Evolutionary conservation across 2,888 invertebrate genomes (phyloP).

Genomic region (Lissocephala sabroskyi): DNA sequence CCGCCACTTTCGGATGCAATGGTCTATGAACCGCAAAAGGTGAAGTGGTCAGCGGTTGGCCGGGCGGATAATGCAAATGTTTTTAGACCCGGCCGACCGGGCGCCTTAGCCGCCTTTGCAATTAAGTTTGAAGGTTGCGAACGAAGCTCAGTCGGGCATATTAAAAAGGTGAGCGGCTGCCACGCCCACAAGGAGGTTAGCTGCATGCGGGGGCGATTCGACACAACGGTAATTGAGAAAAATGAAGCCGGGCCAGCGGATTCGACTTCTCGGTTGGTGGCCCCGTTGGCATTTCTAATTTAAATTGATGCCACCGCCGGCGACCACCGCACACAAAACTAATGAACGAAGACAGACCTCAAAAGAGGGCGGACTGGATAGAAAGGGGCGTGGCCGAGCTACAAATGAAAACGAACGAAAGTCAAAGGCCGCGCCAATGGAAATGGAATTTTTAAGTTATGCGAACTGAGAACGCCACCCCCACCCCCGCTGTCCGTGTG

Average conservation of each 20-base stretch:
- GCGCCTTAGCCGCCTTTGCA: slow-evolving; percentile 33
- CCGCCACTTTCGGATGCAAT: slow-evolving; percentile 55
- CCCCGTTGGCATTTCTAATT: slow-evolving; percentile 38
- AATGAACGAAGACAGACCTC: neutral
- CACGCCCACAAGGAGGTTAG: too few relatives aligned
- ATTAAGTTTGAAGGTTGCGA: slow-evolving; percentile 59
- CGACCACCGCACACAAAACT: neutral
- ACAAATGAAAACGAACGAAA: slow-evolving; percentile 28
- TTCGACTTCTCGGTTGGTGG: too few relatives aligned
- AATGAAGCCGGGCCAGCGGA: slow-evolving; percentile 35
- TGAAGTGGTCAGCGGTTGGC: slow-evolving; percentile 22
- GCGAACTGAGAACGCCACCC: slow-evolving; percentile 24
- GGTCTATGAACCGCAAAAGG: slow-evolving; percentile 49
- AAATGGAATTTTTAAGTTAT: slow-evolving; percentile 63
- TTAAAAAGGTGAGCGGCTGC: slow-evolving; percentile 2
- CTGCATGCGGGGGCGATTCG: too few relatives aligned
- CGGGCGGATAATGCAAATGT: slow-evolving; percentile 49
- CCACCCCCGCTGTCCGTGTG: neutral
- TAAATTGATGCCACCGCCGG: slow-evolving; percentile 48
- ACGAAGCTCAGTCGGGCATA: too few relatives aligned
- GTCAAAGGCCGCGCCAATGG: slow-evolving; percentile 23
- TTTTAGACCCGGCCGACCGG: slow-evolving; percentile 27
- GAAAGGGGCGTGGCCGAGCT: slow-evolving; percentile 19
- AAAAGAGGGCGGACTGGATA: slow-evolving; percentile 39
- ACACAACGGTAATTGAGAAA: slow-evolving; percentile 19